Percentiles rank a stretch among this genome's conserved stretches.
Conservation (phyloP, 2,888 invertebrate species). For the Plagodis dolabraria region DNA sequence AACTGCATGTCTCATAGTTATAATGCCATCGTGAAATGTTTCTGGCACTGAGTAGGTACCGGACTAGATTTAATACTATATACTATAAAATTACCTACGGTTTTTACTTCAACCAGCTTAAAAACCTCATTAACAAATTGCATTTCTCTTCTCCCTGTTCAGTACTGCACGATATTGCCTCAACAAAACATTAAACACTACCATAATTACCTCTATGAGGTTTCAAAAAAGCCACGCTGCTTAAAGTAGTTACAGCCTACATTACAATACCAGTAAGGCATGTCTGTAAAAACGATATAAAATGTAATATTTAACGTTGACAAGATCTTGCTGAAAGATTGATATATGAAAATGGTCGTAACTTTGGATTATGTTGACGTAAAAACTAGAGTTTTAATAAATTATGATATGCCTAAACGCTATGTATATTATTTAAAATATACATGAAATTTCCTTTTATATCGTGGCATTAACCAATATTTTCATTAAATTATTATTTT, state of each 20-base stretch:
- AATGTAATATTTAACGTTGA: too few relatives aligned
- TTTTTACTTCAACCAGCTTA: neutral
- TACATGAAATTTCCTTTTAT: too few relatives aligned
- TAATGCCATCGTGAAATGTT: too few relatives aligned
- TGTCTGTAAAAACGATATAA: neutral
- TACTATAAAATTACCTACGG: neutral
- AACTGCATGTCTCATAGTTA: too few relatives aligned
- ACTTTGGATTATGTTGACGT: neutral
- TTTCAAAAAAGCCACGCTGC: constrained; percentile 19
- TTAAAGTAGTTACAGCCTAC: constrained; percentile 8
- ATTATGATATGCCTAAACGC: too few relatives aligned
- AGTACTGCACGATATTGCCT: neutral
- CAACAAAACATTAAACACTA: constrained; percentile 8
- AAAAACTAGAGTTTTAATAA: neutral
- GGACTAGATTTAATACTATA: too few relatives aligned
- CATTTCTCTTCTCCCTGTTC: neutral
- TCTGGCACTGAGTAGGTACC: too few relatives aligned
- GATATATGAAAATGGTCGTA: too few relatives aligned
- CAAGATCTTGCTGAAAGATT: too few relatives aligned
- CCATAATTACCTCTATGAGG: constrained; percentile 24
- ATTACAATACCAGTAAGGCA: constrained; percentile 10
- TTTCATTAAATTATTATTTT: too few relatives aligned
- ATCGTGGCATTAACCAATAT: too few relatives aligned
- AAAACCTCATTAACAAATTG: neutral
- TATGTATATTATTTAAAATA: too few relatives aligned